A percentile compares a stretch with the other conserved stretches of the same genome.
phyloP scores from a whole-genome alignment of 2,113 vertebrate species.

The Taxidea taxus region DNA sequence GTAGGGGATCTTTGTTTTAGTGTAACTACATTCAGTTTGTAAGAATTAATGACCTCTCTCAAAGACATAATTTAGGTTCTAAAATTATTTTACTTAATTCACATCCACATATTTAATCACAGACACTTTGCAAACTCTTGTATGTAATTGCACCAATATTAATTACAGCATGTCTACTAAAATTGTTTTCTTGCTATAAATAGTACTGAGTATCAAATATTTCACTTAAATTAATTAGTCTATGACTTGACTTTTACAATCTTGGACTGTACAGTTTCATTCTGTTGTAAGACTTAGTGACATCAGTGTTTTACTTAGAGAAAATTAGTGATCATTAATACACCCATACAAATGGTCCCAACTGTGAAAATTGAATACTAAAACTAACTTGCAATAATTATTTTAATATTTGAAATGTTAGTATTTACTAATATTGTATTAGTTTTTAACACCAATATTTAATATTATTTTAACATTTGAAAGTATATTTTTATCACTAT shows the following conservation, averaged over 20 bases:
- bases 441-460: not conserved
- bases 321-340: not conserved
- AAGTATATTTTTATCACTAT: not conserved
- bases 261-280: not conserved
- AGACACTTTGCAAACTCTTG: not conserved
- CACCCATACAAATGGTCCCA: not conserved
- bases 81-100: constrained; percentile 45
- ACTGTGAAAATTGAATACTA: not conserved
- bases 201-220: not conserved
- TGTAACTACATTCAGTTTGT: not conserved
- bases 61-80: constrained; percentile 34
- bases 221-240: not conserved
- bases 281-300: not conserved
- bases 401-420: not conserved
- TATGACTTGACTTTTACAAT: not conserved
- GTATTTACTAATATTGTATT: not conserved
- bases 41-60: constrained; percentile 44
- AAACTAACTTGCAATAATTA: not conserved
- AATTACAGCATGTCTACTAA: constrained; percentile 19
- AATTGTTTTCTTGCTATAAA: not conserved
- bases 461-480: not conserved
- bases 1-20: not conserved
- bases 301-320: not conserved
- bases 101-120: not conserved
- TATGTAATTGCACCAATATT: constrained; percentile 19